Evolutionary conservation across 23 tunicate species (phyloP).

Genomic region (Oikopleura vanhoeffeni): DNA sequence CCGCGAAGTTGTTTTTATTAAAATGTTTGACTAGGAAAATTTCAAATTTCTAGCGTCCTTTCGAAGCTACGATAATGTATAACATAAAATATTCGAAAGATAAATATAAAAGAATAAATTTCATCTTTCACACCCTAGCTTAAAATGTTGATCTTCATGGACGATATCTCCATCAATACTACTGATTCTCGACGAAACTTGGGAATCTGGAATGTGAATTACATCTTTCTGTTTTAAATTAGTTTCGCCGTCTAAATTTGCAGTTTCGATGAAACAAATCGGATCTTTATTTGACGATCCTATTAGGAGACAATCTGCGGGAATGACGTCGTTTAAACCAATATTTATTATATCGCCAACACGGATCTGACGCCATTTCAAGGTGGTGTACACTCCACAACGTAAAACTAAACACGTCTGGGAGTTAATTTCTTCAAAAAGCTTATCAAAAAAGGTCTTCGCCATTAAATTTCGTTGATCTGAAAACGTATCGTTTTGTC

Average conservation of each 20-base stretch:
- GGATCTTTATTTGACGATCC: conserved; percentile 63
- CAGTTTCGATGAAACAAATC: conserved; percentile 73
- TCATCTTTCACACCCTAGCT: no score
- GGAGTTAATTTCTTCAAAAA: background rate
- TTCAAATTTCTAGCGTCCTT: no score
- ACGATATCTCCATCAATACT: background rate
- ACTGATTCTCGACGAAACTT: background rate
- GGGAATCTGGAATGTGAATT: conserved; percentile 24
- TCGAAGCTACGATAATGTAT: no score
- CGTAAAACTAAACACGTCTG: background rate
- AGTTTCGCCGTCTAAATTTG: conserved; percentile 87
- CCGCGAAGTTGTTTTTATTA: no score
- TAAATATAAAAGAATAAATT: background rate
- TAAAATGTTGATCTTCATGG: no score
- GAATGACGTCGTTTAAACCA: conserved; percentile 60
- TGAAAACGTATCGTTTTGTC: no score
- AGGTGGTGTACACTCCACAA: background rate
- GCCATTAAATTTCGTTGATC: no score
- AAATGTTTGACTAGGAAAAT: no score
- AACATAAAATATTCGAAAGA: no score
- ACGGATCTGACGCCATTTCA: conserved; percentile 39
- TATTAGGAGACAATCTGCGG: conserved; percentile 68
- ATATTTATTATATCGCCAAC: conserved; percentile 89
- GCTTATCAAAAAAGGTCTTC: no score
- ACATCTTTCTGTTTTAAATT: conserved; percentile 76